A percentile compares a stretch with the other conserved stretches of the same genome.
phyloP scores from a whole-genome alignment of 2,113 vertebrate species.

The Ptychochromis oligacanthus region DNA sequence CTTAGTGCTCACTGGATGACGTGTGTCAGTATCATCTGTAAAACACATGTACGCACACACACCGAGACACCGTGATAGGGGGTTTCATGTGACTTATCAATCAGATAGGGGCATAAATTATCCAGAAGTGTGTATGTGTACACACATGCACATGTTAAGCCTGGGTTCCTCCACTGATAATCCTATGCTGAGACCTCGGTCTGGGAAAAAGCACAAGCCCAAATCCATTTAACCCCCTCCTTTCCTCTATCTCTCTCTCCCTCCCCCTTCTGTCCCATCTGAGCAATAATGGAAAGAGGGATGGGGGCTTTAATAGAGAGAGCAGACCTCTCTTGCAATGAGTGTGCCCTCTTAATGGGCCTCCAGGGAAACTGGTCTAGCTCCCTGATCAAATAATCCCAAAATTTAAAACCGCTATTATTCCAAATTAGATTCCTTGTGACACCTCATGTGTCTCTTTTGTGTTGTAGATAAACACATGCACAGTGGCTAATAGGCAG shows the following conservation, averaged over 20 bases:
- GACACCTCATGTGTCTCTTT: constrained; percentile 43
- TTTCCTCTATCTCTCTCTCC: not conserved
- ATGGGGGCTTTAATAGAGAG: constrained; percentile 61
- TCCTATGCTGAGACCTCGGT: constrained; percentile 52
- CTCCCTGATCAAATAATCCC: constrained; percentile 67
- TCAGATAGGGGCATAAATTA: not conserved
- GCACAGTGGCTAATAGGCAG: not conserved
- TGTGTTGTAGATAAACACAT: constrained; percentile 30
- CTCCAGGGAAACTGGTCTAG: constrained; percentile 51
- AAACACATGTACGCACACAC: constrained; percentile 13
- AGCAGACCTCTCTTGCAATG: constrained; percentile 33
- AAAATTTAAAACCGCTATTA: constrained; percentile 55
- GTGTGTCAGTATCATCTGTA: constrained; percentile 43
- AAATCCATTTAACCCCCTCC: constrained; percentile 62
- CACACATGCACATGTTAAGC: constrained; percentile 22
- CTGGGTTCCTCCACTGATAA: constrained; percentile 50
- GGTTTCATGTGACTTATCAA: constrained; percentile 20
- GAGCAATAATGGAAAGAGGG: constrained; percentile 50
- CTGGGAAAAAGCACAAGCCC: constrained; percentile 55
- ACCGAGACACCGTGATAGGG: not conserved
- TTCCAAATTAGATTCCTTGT: constrained; percentile 58
- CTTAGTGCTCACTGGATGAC: constrained; percentile 31
- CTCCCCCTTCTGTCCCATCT: constrained; percentile 51
- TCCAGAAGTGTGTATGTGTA: constrained; percentile 12
- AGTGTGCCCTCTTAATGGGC: constrained; percentile 53